Evolutionary conservation across 2,888 invertebrate genomes (phyloP), one percentile per base, ranked within the genome.

Genomic region (Cenopis cana): DNA sequence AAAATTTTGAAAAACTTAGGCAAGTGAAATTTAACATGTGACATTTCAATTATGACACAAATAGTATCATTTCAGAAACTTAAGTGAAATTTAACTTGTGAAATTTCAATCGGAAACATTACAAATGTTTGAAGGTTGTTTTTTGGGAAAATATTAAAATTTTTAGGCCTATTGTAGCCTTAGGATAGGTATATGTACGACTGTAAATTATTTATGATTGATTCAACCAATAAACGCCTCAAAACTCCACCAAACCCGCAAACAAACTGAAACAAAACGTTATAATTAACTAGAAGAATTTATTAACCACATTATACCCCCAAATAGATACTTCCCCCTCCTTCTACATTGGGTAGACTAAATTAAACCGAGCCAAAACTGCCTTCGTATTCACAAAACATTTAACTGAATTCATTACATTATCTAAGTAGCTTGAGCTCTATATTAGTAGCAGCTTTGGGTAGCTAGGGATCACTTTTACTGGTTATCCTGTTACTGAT

Each of bases 331-430:
- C 90, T 91, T 79, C 77, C 77, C 77, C 83, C 88, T 88, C 88
- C 76, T 73, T 85, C 82, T 89, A 91, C 91, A 91, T 91, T 88
- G 89, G 89, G 84, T 87, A 88, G 91, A 91, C 92, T 89, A 92
- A 93, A 92, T 93, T 93, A 93, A 91, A 93, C 89, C 91, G 87
- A 89, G 90, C 91, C 91, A 91, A 91, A 93, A 92, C 90, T 89
- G 91, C 89, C 60, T 88, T 46, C n/a, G 6, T 46, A 46, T 46
- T 46, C 46, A n/a, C 46, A n/a, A 46, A 46, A 46, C 46, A 46
- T 46, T 46, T 46, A 46, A n/a, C 46, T 46, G 46, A 6, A 46
- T 46, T 5, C 46, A n/a, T 14, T 1, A 46, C 1, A 36, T 2
- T 18, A 24, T 24, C 24, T 20, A 8, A 41, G 5, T 24, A 20